Base-by-base conservation (phyloP, 2,113 vertebrate genomes). In the Notothenia rossii region DNA sequence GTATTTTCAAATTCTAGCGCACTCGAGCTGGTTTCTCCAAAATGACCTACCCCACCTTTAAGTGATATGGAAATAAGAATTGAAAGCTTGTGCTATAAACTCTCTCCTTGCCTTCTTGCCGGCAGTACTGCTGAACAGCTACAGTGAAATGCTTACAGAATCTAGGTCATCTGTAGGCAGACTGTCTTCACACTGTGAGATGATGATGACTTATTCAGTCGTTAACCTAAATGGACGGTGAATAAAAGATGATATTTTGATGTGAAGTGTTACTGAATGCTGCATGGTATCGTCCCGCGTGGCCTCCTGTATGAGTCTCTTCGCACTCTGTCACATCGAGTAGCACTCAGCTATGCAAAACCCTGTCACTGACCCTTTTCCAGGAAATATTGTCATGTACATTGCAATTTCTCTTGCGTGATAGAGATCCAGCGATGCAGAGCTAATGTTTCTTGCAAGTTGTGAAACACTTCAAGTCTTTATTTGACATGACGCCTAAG, bases 151-250 rank as follows among this genome's bases (percentile, higher is more conserved):
- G 20, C 17, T 36, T 20, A 22, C 40, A 67, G 53, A 78, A 83
- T 82, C 49, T 72, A 74, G 82, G 77, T 78, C 82, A 85, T 10
- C 46, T 45, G 15, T 49, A 72, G 56, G 40, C 75, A 49, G 20
- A 20, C 14, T 29, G 2, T 70, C 36, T 64, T 49, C 62, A 55
- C 36, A 25, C 61, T 25, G 49, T 77, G 58, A 84, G 72, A 59
- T 75, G 73, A 59, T 75, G 73, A 84, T 90, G 75, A 84, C 80
- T 87, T 76, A 86, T 88, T 91, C 79, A 87, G 73, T 4, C 46
- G 75, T 60, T 36, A 77, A 43, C 62, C 71, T 82, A 66, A 86
- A 86, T 84, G 72, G 69, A 75, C 74, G 66, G 59, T 82, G 79
- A 90, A 74, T 79, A 87, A 85, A 70, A 86, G 11, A 83, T 82